Conservation (phyloP, 2,888 invertebrate genomes). For the Nomada fabriciana region DNA sequence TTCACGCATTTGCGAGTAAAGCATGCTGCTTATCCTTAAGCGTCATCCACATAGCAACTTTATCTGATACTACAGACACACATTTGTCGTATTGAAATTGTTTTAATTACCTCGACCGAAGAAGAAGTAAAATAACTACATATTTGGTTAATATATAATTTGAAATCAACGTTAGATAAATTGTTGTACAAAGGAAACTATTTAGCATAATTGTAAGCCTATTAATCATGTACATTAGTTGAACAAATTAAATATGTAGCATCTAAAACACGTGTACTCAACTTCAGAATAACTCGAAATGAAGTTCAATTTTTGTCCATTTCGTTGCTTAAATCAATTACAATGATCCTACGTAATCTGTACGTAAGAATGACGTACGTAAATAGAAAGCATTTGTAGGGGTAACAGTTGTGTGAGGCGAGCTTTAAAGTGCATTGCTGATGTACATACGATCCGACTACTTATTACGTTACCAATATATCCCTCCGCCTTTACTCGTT, state of each 20-base stretch:
- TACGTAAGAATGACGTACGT: not conserved
- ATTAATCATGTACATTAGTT: no score
- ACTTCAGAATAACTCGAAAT: no score
- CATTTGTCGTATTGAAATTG: not conserved
- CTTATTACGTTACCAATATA: constrained; percentile 64
- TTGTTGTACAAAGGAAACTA: no score
- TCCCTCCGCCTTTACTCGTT: constrained; percentile 55
- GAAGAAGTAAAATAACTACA: not conserved
- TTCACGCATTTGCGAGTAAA: constrained; percentile 19
- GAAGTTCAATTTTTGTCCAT: no score
- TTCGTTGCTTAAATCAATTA: no score
- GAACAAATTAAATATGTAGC: no score
- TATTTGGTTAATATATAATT: no score
- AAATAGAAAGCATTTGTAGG: not conserved
- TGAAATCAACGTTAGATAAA: no score
- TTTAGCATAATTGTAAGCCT: no score
- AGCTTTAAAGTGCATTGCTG: constrained; percentile 27
- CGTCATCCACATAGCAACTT: constrained; percentile 3
- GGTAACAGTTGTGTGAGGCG: constrained; percentile 26
- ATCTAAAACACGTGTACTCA: no score
- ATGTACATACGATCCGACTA: constrained; percentile 62
- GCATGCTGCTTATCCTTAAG: not conserved
- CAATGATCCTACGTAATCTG: no score
- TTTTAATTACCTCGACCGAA: not conserved
- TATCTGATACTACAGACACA: not conserved